Conservation (phyloP, 1,140 invertebrate species). For the Euwallacea similis region DNA sequence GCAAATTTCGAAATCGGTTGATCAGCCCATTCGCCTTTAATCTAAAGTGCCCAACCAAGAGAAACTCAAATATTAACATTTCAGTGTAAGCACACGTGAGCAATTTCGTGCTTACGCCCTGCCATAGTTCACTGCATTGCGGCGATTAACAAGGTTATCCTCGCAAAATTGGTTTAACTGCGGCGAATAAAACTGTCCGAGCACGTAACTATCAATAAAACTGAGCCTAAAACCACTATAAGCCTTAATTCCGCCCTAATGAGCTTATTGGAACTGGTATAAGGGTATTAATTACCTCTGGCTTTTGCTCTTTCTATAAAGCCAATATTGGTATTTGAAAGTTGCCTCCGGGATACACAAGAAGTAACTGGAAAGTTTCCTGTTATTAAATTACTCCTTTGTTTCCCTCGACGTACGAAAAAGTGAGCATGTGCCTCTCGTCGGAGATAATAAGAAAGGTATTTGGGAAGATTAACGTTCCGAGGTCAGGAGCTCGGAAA, state of each 20-base stretch:
- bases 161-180: constrained; percentile 19
- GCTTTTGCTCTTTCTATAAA: no score
- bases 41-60: not conserved
- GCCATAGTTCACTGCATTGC: constrained; percentile 16
- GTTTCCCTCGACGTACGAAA: not conserved
- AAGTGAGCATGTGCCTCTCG: not conserved
- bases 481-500: constrained; percentile 9
- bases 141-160: constrained; percentile 14
- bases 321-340: no score
- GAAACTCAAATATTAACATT: constrained; percentile 5
- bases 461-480: constrained; percentile 2
- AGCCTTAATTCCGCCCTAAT: constrained; percentile 13
- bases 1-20: no score
- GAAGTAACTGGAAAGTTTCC: no score
- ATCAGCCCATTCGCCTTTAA: no score
- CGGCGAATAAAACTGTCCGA: constrained; percentile 17
- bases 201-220: constrained; percentile 23
- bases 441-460: constrained; percentile 15
- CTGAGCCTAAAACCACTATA: constrained; percentile 3
- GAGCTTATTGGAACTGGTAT: constrained; percentile 19
- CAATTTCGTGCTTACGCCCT: constrained; percentile 3
- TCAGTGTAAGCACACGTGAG: constrained; percentile 3
- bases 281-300: constrained; percentile 12
- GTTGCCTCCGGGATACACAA: no score
- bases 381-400: not conserved